phyloP scores from a whole-genome alignment of 2,797 vertebrate species.

The Myripristis jacobus region DNA sequence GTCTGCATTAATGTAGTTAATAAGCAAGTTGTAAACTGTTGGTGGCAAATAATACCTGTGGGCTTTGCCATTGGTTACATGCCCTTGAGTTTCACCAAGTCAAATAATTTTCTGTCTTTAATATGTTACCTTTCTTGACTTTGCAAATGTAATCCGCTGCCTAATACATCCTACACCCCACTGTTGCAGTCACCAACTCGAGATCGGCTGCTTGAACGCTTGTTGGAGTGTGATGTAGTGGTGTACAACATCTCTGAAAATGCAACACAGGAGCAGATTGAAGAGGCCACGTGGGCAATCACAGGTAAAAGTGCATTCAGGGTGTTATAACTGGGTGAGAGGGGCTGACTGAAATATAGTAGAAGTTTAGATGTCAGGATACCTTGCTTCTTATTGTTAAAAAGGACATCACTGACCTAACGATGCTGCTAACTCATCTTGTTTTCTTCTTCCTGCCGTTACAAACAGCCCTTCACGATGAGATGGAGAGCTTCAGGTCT shows the following conservation, averaged over 20 bases:
- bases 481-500: conserved; percentile 81
- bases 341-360: no score
- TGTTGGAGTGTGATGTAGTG: conserved; percentile 90
- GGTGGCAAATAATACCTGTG: no score
- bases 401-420: background rate
- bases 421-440: background rate
- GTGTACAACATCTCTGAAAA: conserved; percentile 93
- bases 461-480: conserved; percentile 83
- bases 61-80: no score
- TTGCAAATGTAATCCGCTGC: background rate
- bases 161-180: background rate
- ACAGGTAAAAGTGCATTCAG: conserved; percentile 52
- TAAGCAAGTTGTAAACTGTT: no score
- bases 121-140: background rate
- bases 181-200: conserved; percentile 79
- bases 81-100: no score
- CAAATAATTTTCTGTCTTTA: no score
- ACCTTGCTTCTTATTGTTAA: no score
- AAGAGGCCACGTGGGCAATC: conserved; percentile 90
- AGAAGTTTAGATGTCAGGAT: no score
- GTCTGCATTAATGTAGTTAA: background rate
- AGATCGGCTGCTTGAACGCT: conserved; percentile 79
- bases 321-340: background rate
- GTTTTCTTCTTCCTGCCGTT: background rate
- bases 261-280: conserved; percentile 71